phyloP scores from a whole-genome alignment of 2,888 invertebrate species.

The Odontomyia ornata region DNA sequence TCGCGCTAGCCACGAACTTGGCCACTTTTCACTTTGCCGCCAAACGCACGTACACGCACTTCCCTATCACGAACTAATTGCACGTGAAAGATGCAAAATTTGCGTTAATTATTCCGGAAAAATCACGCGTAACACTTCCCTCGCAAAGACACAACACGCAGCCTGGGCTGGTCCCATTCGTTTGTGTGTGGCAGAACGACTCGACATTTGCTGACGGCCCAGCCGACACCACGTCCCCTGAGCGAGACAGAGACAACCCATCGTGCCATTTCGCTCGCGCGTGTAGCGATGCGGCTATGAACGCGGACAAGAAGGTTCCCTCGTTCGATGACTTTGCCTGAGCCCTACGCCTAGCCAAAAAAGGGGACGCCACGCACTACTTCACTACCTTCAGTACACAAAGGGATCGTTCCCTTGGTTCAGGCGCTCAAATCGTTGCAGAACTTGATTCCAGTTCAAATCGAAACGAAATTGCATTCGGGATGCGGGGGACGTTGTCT shows the following conservation, averaged over 20 bases:
- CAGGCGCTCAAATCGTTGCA: not conserved
- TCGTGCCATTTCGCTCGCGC: slow-evolving; percentile 12
- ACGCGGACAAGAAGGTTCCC: not conserved
- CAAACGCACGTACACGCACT: slow-evolving; percentile 28
- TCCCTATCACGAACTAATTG: slow-evolving; percentile 15
- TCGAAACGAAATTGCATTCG: not conserved
- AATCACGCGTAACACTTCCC: slow-evolving; percentile 44
- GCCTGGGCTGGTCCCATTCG: slow-evolving; percentile 50
- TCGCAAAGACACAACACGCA: slow-evolving; percentile 48
- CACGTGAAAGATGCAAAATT: slow-evolving; percentile 24
- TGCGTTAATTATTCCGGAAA: slow-evolving; percentile 43
- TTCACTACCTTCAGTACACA: slow-evolving; percentile 32
- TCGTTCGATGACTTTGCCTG: slow-evolving; percentile 32
- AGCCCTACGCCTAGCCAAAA: slow-evolving; percentile 36
- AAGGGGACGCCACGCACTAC: slow-evolving; percentile 49
- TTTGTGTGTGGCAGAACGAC: slow-evolving; percentile 46
- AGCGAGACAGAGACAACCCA: slow-evolving; percentile 30
- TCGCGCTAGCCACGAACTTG: not conserved
- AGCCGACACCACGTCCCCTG: slow-evolving; percentile 48
- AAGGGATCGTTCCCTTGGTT: too few species aligned
- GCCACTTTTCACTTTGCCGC: slow-evolving; percentile 13
- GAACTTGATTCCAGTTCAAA: not conserved
- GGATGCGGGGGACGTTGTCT: slow-evolving; percentile 10
- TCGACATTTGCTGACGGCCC: slow-evolving; percentile 44
- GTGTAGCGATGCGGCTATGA: not conserved